phyloP scores from a whole-genome alignment of 30 jellyfish, hydroid and myxozoan genomes.

The Morbakka virulenta region DNA sequence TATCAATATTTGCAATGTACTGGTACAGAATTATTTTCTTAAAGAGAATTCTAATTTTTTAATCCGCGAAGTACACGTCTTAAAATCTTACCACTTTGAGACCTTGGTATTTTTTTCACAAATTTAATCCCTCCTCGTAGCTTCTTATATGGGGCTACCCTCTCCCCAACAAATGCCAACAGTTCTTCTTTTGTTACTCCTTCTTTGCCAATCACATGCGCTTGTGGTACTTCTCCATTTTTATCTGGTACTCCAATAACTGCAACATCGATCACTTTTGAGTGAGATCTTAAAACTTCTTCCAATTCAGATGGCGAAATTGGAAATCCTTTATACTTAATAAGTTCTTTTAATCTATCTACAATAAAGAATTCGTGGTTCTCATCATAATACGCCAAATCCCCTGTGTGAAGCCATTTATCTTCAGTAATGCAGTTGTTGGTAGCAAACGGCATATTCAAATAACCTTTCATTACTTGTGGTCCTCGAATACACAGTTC shows the following conservation, averaged over 20 bases:
- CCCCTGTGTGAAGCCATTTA: slow-evolving; percentile 93
- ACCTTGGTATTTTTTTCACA: slow-evolving; percentile 66
- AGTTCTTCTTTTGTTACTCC: slow-evolving; percentile 63
- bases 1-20: too few species aligned
- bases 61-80: slow-evolving; percentile 74
- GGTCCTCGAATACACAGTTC: slow-evolving; percentile 88
- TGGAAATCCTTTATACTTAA: slow-evolving; percentile 83
- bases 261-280: slow-evolving; percentile 70
- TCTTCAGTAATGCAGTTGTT: slow-evolving; percentile 58
- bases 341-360: slow-evolving; percentile 87
- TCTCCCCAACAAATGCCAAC: slow-evolving; percentile 25
- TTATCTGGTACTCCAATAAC: slow-evolving; percentile 88
- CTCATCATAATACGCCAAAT: slow-evolving; percentile 84
- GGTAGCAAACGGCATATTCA: slow-evolving; percentile 65
- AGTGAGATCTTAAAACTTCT: slow-evolving; percentile 69
- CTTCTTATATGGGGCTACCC: slow-evolving; percentile 58
- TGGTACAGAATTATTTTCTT: too few species aligned
- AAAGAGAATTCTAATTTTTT: too few species aligned
- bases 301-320: slow-evolving; percentile 94
- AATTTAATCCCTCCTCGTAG: slow-evolving; percentile 89
- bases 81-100: slow-evolving; percentile 81
- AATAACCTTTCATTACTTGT: slow-evolving; percentile 89
- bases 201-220: slow-evolving; percentile 49
- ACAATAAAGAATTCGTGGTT: slow-evolving; percentile 55
- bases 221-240: slow-evolving; percentile 83